Evolutionary conservation across 37 sponge, comb jelly and placozoan genomes (phyloP).

Genomic region (Chondrosia reniformis): DNA sequence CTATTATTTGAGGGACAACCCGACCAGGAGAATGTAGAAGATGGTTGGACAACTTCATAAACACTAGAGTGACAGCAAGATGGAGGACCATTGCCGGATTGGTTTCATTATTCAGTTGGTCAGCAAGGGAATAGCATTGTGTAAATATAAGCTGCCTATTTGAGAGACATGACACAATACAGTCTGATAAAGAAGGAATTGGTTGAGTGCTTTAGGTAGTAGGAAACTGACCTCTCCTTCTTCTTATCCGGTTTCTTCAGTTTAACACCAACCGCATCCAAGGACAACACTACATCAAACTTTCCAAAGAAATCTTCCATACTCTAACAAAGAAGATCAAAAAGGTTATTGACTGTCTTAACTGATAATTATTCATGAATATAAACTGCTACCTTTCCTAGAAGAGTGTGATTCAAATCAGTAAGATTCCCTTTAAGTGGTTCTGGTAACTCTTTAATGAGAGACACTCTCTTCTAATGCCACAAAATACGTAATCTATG

Average conservation of each 20-base stretch:
- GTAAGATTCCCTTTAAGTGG: conserved; percentile 23
- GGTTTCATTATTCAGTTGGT: conserved; percentile 61
- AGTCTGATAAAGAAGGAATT: too few species aligned
- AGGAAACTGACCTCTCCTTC: conserved; percentile 77
- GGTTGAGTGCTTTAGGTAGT: background rate
- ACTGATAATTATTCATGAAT: background rate
- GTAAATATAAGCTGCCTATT: conserved; percentile 65
- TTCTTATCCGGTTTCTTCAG: conserved; percentile 88
- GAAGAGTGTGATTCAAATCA: conserved; percentile 28
- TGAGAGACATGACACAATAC: background rate
- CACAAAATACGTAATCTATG: background rate
- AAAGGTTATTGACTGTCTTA: background rate
- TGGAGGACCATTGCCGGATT: conserved; percentile 86
- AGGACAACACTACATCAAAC: conserved; percentile 48
- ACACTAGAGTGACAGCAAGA: conserved; percentile 66
- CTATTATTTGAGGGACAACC: conserved; percentile 66
- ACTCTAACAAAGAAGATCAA: background rate
- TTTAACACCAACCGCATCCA: conserved; percentile 64
- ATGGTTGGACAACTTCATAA: conserved; percentile 67
- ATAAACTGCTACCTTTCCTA: background rate
- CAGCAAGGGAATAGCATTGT: conserved; percentile 67
- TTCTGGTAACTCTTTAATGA: conserved; percentile 41
- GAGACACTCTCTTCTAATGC: background rate
- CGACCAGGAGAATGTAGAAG: conserved; percentile 86
- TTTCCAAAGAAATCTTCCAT: conserved; percentile 47